Base-by-base conservation (phyloP, 2,888 invertebrate species). In the Gonocerus acuteangulatus region DNA sequence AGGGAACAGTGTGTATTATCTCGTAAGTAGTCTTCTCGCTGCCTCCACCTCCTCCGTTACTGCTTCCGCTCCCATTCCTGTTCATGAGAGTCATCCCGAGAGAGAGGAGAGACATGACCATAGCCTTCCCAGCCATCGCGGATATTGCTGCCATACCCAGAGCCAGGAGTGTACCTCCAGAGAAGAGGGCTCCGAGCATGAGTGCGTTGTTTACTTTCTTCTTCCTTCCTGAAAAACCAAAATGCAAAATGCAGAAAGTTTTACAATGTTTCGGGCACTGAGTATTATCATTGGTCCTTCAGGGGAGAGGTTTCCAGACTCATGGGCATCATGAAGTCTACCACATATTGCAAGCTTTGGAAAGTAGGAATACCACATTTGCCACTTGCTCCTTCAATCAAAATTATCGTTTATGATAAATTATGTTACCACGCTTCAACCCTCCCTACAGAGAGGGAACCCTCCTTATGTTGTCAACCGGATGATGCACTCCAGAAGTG, bases 61-160 rank as follows among this genome's bases (percentile, higher is more conserved):
- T 23, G 11, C 32, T 60, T 2, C 62, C 45, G 18, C 18, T 45
- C 4, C 52, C 54, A 4, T 52, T 52, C 9, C 60, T 48, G 36
- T 22, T 60, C 48, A 62, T 34, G 21, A 64, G 44, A 11, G 60
- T 47, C 51, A 60, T 22, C 2, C 52, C 62, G n/a, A 62, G 44
- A 1, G 60, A 61, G n/a, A 62, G 15, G 4, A 62, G 18, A 1
- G 62, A 62, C 42, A 64, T 49, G 2, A 61, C 47, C 22, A 62
- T 32, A 6, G 64, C 64, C 34, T 62, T 62, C 16, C 60, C 60
- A 2, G 60, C 58, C 61, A 62, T 42, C 1, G 61, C 54, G 0
- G 59, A 61, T 7, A 61, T 54, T 1, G 54, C 64, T 1, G 60
- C 49, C 62, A 62, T 60, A n/a, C 48, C 58, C 21, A 63, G 9